Evolutionary conservation across 2,888 invertebrate species (phyloP).

Genomic region (Andrena trimmerana): DNA sequence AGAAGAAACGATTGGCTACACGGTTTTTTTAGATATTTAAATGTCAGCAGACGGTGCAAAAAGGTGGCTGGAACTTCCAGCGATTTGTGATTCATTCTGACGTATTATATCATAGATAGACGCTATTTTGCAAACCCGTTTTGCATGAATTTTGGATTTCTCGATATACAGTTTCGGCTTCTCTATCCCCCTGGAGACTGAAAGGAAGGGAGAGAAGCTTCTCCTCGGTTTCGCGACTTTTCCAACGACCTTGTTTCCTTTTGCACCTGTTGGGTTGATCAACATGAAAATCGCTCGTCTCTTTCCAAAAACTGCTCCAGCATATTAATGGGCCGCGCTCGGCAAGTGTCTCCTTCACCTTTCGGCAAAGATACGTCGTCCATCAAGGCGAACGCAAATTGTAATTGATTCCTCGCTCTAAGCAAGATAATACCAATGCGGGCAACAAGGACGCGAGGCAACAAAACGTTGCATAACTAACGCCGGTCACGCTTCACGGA

Average conservation of each 20-base stretch:
- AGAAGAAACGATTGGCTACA: background rate
- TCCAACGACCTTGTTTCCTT: constrained; percentile 43
- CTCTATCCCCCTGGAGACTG: background rate
- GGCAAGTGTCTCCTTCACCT: constrained; percentile 65
- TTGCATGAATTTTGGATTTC: background rate
- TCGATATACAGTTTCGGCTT: background rate
- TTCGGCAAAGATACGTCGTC: constrained; percentile 58
- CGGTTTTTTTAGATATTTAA: background rate
- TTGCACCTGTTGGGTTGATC: constrained; percentile 30
- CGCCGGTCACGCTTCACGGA: constrained; percentile 82
- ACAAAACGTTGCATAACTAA: constrained; percentile 84
- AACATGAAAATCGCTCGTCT: constrained; percentile 46
- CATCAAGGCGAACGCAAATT: constrained; percentile 70
- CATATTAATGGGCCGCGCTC: constrained; percentile 54
- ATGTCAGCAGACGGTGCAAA: background rate
- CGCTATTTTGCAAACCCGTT: constrained; percentile 17
- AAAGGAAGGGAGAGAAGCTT: background rate
- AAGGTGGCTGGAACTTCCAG: background rate
- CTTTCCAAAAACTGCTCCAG: constrained; percentile 56
- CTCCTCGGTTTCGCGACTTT: constrained; percentile 41
- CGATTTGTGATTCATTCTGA: constrained; percentile 21
- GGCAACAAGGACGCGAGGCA: constrained; percentile 80
- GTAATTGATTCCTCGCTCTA: constrained; percentile 78
- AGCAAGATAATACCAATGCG: constrained; percentile 79
- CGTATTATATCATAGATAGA: constrained; percentile 1